Conservation (phyloP, 1,140 invertebrate genomes). For the Elymnias hypermnestra region DNA sequence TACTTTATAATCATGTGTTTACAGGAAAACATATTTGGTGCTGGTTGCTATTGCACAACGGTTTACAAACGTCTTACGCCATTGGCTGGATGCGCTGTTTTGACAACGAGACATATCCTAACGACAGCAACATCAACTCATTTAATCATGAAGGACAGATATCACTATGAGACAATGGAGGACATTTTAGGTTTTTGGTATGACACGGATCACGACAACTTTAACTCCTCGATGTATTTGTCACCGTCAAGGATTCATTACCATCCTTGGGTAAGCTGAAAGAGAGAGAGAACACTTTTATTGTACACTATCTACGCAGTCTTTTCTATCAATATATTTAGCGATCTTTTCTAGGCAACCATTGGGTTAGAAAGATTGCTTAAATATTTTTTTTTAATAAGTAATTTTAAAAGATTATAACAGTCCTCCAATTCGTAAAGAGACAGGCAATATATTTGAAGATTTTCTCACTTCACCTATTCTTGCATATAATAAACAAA, state of each 20-base stretch:
- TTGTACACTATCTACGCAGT: too few relatives aligned
- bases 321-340: too few relatives aligned
- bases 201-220: slow-evolving; percentile 17
- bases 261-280: slow-evolving; percentile 43
- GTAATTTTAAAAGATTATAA: too few relatives aligned
- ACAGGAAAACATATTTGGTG: slow-evolving; percentile 19
- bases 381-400: too few relatives aligned
- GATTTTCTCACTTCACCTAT: too few relatives aligned
- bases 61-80: slow-evolving; percentile 28
- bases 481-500: too few relatives aligned
- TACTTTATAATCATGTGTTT: not conserved
- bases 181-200: slow-evolving; percentile 43
- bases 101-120: slow-evolving; percentile 38
- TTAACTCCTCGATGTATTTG: slow-evolving; percentile 36
- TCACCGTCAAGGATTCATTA: slow-evolving; percentile 37
- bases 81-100: slow-evolving; percentile 30
- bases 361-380: too few relatives aligned
- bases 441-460: too few relatives aligned
- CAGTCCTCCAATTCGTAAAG: too few relatives aligned
- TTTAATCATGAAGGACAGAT: slow-evolving; percentile 25
- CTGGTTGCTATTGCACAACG: slow-evolving; percentile 38
- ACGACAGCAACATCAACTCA: slow-evolving; percentile 43
- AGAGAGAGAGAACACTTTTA: too few relatives aligned
- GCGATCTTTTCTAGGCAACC: too few relatives aligned
- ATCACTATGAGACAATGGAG: slow-evolving; percentile 17